Evolutionary conservation across 2,888 invertebrate species (phyloP), one percentile per base, ranked within the genome.

Genomic region (Ophonus ardosiacus): DNA sequence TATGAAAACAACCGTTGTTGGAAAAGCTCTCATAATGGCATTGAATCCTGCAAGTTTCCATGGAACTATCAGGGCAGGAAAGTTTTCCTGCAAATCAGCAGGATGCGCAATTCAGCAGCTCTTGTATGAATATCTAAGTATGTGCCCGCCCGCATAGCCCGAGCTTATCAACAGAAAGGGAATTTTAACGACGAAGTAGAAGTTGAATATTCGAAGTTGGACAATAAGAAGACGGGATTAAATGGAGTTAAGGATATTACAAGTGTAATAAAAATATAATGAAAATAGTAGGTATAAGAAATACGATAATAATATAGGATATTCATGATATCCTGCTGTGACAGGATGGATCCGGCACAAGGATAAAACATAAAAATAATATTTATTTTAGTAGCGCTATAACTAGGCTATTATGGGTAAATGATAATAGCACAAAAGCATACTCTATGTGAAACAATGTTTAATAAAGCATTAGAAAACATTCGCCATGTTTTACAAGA

Each of bases 41-140:
- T 21, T 63, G 18, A 63, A 24, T 61, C 7, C 56, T 13, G 31
- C 31, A 31, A 13, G 43, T 13, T 51, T 21, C 24, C 10, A 24
- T 5, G 21, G 63, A 63, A 63, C 21, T 63, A 63, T 21, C 63
- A 18, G 59, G n/a, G 63, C 21, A n/a, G 71, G 13, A 71, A 71
- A 71, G 71, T 71, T 71, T 71, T 31, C 38, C 40, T 24, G 31
- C 71, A 71, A 71, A 71, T 71, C 71, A 71, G 71, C 71, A 71
- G 40, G 31, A 71, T 71, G 43, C 31, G 71, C 71, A 71, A 18
- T 71, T 43, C 15, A 13, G 6, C 17, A 15, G n/a, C 38, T 15
- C 15, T 43, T 71, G 43, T 71, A 71, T 71, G 71, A 71, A 71
- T 71, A 71, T 71, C 71, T 40, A 38, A 71, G 71, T 43, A 15